Base-by-base conservation (phyloP, 2,888 invertebrate species). In the Suillia variegata region DNA sequence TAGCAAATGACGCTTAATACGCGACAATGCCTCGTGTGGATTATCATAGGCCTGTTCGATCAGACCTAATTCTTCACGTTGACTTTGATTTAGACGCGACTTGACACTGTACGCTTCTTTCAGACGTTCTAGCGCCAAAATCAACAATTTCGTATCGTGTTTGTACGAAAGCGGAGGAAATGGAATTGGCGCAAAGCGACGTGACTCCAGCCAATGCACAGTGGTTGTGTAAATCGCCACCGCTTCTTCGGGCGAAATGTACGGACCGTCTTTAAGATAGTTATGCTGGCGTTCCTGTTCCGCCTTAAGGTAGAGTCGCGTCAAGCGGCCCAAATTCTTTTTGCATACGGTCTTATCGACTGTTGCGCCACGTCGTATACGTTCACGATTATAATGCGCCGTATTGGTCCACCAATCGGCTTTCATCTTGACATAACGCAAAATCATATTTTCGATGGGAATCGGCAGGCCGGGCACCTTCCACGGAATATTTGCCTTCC, bases 341-440 rank as follows among this genome's bases (percentile, higher is more conserved):
- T 99, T 99, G 82, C 99, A 99, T 0, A 99, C 99, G 0, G 99
- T 99, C 83, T 99, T 99, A 81, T 99, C 99, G 15, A 99, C 99
- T 0, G 99, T 99, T 53, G 99, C 99, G n/a, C 99, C 99, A 70
- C 99, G 89, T 2, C 99, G 89, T 68, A 99, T 99, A 73, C 99
- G 87, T 83, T 99, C 99, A 45, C 99, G 88, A 84, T 99, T 99
- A 83, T 99, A 99, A 82, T 99, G 99, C 0, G 99, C 98, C 0
- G 99, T 99, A 82, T 99, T 99, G 0, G 99, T 99, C 99, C 99
- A 99, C 99, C 99, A 99, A 82, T 99, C 99, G 0, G 99, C 99
- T 81, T 99, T 99, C 91, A 99, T 98, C 83, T 99, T 99, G 12
- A 99, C 99, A 83, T 98, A 99, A 58, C 99, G 89, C 60, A 99